These are phyloP conservation scores for Drosophila ustulata DNA, from an alignment of 2,888 invertebrate species.

Conservation along the genomic window DNA sequence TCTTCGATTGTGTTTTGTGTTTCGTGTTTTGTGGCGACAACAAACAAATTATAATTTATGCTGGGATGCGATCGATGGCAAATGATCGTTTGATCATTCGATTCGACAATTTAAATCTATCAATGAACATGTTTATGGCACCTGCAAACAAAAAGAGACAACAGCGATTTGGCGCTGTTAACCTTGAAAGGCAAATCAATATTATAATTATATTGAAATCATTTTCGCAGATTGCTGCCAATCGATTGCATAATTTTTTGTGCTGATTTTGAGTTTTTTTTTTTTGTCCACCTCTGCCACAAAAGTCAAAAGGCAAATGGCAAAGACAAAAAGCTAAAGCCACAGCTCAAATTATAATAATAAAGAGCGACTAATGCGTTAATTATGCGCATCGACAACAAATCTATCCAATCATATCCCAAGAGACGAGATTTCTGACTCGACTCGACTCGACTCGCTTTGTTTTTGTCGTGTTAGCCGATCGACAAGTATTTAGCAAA, in stretches of 20 bases:
- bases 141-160: slow-evolving; percentile 23
- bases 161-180: slow-evolving; percentile 36
- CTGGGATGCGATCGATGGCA: background rate
- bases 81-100: slow-evolving; percentile 5
- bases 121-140: slow-evolving; percentile 30
- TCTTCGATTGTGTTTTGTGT: background rate
- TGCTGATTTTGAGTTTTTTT: background rate
- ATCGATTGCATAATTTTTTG: slow-evolving; percentile 49
- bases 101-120: slow-evolving; percentile 7
- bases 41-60: slow-evolving; percentile 10
- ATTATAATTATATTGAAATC: slow-evolving; percentile 50
- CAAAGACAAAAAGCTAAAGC: slow-evolving; percentile 8
- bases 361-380: slow-evolving; percentile 69
- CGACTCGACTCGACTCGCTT: background rate
- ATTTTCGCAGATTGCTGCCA: slow-evolving; percentile 22
- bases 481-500: slow-evolving; percentile 33
- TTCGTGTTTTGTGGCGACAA: background rate
- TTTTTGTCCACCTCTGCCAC: background rate
- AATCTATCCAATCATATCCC: slow-evolving; percentile 55
- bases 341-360: slow-evolving; percentile 60
- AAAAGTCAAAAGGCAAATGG: slow-evolving; percentile 18
- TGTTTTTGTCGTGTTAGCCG: background rate
- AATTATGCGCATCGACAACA: slow-evolving; percentile 69
- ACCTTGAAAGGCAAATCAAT: slow-evolving; percentile 45
- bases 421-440: background rate